Evolutionary conservation across 2,888 invertebrate species (phyloP).

Genomic region (Prenolepis imparis): DNA sequence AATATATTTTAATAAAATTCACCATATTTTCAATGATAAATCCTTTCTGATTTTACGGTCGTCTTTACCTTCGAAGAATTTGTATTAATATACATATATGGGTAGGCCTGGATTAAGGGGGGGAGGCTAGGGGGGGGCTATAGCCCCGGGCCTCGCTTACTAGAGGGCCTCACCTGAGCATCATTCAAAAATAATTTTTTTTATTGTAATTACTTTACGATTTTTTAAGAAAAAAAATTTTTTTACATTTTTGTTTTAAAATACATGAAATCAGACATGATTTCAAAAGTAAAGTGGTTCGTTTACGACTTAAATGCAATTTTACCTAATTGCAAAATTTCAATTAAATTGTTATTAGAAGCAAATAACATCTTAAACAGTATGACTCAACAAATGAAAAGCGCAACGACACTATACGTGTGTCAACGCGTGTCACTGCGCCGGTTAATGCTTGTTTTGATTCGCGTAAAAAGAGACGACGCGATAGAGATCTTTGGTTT

Average conservation of each 20-base stretch:
- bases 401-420: not conserved
- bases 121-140: too few species aligned
- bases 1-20: too few species aligned
- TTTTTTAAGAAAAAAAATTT: too few species aligned
- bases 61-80: too few species aligned
- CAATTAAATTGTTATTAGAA: not conserved
- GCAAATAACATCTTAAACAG: conserved; percentile 2
- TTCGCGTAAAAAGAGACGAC: not conserved
- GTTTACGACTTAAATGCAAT: not conserved
- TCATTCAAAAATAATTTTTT: not conserved
- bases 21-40: too few species aligned
- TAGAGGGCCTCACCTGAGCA: not conserved
- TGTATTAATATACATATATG: too few species aligned
- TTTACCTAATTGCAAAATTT: not conserved
- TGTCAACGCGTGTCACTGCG: not conserved
- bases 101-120: too few species aligned
- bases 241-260: too few species aligned
- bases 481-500: not conserved
- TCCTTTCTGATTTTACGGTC: too few species aligned
- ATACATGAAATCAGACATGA: too few species aligned
- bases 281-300: not conserved
- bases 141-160: not conserved
- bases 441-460: not conserved
- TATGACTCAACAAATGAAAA: conserved; percentile 1
- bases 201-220: not conserved